phyloP scores from a whole-genome alignment of 2,888 invertebrate genomes.

The Andrena fulva region DNA sequence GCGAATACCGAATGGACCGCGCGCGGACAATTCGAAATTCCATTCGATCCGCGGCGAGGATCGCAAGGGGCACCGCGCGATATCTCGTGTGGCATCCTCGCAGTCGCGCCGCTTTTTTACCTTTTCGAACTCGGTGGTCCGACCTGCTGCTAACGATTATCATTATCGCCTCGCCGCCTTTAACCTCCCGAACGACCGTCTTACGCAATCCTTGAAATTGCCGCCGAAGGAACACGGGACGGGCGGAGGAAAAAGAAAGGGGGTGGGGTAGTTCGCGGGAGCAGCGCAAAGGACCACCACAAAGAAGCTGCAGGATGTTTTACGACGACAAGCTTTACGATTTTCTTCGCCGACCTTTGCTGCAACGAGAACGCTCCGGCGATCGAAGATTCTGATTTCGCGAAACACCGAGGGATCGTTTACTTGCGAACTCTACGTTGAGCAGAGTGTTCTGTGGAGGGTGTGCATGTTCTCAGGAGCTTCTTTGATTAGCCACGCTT shows the following conservation, averaged over 20 bases:
- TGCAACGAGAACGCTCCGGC: background rate
- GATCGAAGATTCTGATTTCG: constrained; percentile 13
- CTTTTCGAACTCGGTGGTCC: constrained; percentile 62
- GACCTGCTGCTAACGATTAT: constrained; percentile 72
- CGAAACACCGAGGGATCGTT: background rate
- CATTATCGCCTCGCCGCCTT: constrained; percentile 73
- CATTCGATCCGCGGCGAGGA: constrained; percentile 39
- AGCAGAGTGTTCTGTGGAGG: background rate
- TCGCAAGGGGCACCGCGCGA: constrained; percentile 34
- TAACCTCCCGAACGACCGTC: constrained; percentile 69
- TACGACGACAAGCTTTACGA: constrained; percentile 73
- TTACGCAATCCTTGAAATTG: constrained; percentile 79
- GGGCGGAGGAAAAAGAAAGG: background rate
- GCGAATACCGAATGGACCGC: constrained; percentile 29
- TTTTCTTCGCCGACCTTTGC: constrained; percentile 29
- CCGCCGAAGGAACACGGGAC: constrained; percentile 49
- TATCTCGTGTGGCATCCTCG: constrained; percentile 50
- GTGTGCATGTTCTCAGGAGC: too few relatives aligned
- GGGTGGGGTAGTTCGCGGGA: constrained; percentile 25
- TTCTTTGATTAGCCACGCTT: too few relatives aligned
- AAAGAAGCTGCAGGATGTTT: constrained; percentile 56
- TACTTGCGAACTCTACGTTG: background rate
- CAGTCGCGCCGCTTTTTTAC: constrained; percentile 23
- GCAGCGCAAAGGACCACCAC: constrained; percentile 8
- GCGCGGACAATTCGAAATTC: constrained; percentile 47